These are phyloP conservation scores for Mus spretus DNA, from an alignment of 2,797 vertebrate genomes.

Conservation along the genomic window DNA sequence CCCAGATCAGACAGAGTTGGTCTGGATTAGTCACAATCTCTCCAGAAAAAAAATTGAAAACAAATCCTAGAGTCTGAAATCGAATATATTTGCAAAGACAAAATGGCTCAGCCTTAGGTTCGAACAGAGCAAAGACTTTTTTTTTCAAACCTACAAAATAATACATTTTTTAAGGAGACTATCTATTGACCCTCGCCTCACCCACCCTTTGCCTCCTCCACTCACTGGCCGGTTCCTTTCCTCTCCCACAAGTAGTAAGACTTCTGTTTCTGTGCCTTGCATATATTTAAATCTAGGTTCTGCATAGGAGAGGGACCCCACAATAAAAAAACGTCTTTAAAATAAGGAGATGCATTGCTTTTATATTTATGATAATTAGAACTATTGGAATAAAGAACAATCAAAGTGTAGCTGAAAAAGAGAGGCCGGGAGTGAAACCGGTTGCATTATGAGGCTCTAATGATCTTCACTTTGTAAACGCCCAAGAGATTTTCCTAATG, in stretches of 20 bases:
- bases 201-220: background rate
- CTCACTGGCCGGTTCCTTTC: background rate
- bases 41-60: conserved; percentile 63
- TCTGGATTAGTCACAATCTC: background rate
- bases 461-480: conserved; percentile 64
- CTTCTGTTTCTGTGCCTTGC: background rate
- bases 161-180: background rate
- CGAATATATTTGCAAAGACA: conserved; percentile 31
- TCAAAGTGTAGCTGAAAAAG: conserved; percentile 30
- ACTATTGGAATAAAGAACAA: conserved; percentile 62
- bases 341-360: conserved; percentile 40
- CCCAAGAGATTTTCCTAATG: conserved; percentile 72
- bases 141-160: background rate
- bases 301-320: background rate
- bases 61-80: conserved; percentile 27
- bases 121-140: conserved; percentile 31
- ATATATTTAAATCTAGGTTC: background rate
- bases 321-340: background rate
- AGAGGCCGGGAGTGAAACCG: conserved; percentile 64
- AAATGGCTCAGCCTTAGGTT: background rate
- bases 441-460: conserved; percentile 69
- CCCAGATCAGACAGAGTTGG: conserved; percentile 32
- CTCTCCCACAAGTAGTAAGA: background rate
- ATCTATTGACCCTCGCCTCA: background rate
- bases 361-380: conserved; percentile 71